Base-by-base conservation (phyloP, 2,888 invertebrate species). In the Ligdia adustata region DNA sequence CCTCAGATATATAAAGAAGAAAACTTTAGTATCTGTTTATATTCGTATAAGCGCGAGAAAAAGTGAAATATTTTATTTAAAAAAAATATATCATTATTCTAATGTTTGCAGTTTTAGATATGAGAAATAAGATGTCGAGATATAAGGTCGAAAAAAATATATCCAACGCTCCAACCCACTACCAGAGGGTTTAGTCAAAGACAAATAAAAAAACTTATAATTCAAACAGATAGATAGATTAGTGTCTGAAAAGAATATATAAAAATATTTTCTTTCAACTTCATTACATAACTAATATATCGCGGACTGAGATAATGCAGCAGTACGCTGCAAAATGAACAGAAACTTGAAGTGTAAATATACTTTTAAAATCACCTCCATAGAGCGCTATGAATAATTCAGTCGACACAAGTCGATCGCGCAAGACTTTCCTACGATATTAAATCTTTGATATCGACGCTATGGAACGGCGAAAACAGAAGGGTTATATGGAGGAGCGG, bases 401-500 rank as follows among this genome's bases (percentile, higher is more conserved):
- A 72, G 39, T 14, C 11, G 40, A 48, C 13, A 61, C 35, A 44
- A 45, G 48, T 48, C 54, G 59, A 62, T 62, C 62, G 58, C 55
- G 32, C 54, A 43, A n/a, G 55, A 46, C 59, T 57, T 49, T 57
- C 62, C 66, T 63, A 55, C 63, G 60, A 67, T 72, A 71, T 72
- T 70, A 69, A 72, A 71, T 72, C 70, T 70, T 67, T 68, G 70
- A 70, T 64, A 69, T 68, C 68, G 63, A 70, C 66, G 70, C 64
- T 56, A 66, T 68, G 67, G n/a, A n/a, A n/a, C n/a, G n/a, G n/a
- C n/a, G n/a, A 68, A 67, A 73, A 75, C 71, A 68, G 58, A 43
- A 57, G 11, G 16, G 29, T 40, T 41, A 73, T 71, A 3, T 0
- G 0, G 50, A 59, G 26, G 7, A 1, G 42, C 55, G 64, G 42